These are phyloP conservation scores for Halictus rubicundus DNA, from an alignment of 1,140 invertebrate genomes.

Conservation along the genomic window DNA sequence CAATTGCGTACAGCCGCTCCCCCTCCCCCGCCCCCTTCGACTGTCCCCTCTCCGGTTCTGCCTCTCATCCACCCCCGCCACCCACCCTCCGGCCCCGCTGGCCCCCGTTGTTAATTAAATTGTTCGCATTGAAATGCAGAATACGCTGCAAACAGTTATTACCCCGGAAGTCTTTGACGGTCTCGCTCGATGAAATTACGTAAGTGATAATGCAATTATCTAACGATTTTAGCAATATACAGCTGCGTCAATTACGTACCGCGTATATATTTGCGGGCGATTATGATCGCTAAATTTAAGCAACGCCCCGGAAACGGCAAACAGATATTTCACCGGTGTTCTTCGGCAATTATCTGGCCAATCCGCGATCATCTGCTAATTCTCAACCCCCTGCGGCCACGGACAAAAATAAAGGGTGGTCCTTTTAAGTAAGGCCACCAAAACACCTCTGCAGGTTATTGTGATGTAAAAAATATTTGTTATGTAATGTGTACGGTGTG, in stretches of 20 bases:
- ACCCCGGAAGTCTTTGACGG: slow-evolving; percentile 42
- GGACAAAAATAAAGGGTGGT: too few species aligned
- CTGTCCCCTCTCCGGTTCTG: not conserved
- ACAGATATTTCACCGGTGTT: not conserved
- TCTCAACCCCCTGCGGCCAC: not conserved
- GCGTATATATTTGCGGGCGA: slow-evolving; percentile 3
- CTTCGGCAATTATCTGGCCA: not conserved
- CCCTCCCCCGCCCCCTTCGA: too few species aligned
- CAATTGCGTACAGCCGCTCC: slow-evolving; percentile 20
- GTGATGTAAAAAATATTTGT: too few species aligned
- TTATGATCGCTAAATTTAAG: slow-evolving; percentile 19
- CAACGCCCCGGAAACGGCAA: not conserved
- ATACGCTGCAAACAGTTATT: slow-evolving; percentile 41
- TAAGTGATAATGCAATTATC: slow-evolving; percentile 47
- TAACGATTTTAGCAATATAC: slow-evolving; percentile 32
- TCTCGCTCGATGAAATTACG: slow-evolving; percentile 35
- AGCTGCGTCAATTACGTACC: slow-evolving; percentile 12
- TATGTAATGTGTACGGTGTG: too few species aligned
- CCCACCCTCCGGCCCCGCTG: too few species aligned
- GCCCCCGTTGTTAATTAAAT: slow-evolving; percentile 40
- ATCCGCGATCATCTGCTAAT: slow-evolving; percentile 5
- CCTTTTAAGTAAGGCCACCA: too few species aligned
- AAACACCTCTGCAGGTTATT: too few species aligned
- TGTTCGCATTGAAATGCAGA: slow-evolving; percentile 40
- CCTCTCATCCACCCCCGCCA: too few species aligned